Base-by-base conservation (phyloP, 1,140 invertebrate genomes). In the Scylla paramamosain region DNA sequence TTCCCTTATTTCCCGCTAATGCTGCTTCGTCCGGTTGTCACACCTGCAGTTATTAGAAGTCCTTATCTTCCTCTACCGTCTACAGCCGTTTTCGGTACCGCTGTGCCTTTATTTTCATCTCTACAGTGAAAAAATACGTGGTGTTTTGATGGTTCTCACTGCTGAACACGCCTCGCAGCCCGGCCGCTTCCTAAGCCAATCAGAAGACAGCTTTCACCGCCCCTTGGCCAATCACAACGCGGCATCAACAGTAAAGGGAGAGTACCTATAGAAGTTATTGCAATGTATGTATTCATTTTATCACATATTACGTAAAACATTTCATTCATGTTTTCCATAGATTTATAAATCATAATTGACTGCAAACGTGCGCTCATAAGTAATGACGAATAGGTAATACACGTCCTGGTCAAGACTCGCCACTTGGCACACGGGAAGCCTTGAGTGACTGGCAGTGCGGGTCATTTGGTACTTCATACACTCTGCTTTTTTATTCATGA, bases 101-200 rank as follows among this genome's bases (percentile, higher is more conserved):
- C 7, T 39, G 7, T 25, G 29, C n/a, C 48, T 46, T 91, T 29
- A 29, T 91, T 52, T 39, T 77, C 90, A 31, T 77, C n/a, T 31
- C 67, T 32, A 91, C 28, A 77, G 12, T 31, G 59, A 77, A 31
- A 91, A 92, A 83, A 25, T 29, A 28, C 2, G 28, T 39, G n/a
- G 46, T n/a, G 45, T 83, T 84, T 52, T 28, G 92, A 48, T 59
- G 46, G 82, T n/a, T 45, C 28, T 86, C 32, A 46, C n/a, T 25
- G 39, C 83, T 28, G 92, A 86, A 93, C 77, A 93, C 92, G 59
- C 92, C 92, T 88, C 84, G 45, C 92, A 83, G 87, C 83, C 83
- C 31, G 39, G 87, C n/a, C 77, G 6, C 32, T 12, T 20, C 14
- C 12, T 93, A 31, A 14, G 29, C 92, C 92, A 93, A 93, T 93